These are phyloP conservation scores for Bombus waltoni DNA, from an alignment of 1,140 invertebrate genomes.

Conservation along the genomic window DNA sequence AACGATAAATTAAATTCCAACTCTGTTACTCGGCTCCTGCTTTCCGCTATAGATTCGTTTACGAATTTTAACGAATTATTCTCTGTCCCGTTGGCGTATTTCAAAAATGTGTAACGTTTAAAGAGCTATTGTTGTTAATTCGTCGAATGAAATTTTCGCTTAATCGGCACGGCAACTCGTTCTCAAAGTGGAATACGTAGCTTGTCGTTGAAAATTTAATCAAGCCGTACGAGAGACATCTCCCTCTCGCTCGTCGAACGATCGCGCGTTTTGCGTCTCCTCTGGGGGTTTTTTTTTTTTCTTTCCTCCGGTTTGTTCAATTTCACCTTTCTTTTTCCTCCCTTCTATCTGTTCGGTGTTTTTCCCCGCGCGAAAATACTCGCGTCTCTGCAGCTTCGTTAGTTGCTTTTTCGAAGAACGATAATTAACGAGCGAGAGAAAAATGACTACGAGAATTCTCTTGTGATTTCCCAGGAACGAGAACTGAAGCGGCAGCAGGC, in stretches of 20 bases:
- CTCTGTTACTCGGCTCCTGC: background rate
- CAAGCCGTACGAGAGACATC: background rate
- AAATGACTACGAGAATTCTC: constrained; percentile 30
- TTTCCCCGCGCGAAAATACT: background rate
- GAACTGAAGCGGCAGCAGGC: constrained; percentile 94
- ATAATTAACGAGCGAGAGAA: background rate
- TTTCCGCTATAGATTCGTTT: background rate
- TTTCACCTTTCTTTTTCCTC: background rate
- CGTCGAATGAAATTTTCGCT: background rate
- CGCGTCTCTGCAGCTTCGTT: background rate
- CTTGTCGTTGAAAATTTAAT: background rate
- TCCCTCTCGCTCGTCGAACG: background rate
- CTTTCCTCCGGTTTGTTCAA: background rate
- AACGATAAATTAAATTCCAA: background rate
- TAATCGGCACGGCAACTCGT: background rate
- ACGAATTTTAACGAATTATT: background rate
- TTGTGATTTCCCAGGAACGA: constrained; percentile 88
- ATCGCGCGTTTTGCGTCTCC: background rate
- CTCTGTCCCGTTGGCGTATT: background rate
- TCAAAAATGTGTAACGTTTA: background rate
- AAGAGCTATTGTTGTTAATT: background rate
- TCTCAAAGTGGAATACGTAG: background rate
- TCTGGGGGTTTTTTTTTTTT: no score
- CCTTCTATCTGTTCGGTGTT: background rate
- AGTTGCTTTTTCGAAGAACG: background rate